Base-by-base conservation (phyloP, 64 coral and sea anemone genomes). In the Pachyseris speciosa region DNA sequence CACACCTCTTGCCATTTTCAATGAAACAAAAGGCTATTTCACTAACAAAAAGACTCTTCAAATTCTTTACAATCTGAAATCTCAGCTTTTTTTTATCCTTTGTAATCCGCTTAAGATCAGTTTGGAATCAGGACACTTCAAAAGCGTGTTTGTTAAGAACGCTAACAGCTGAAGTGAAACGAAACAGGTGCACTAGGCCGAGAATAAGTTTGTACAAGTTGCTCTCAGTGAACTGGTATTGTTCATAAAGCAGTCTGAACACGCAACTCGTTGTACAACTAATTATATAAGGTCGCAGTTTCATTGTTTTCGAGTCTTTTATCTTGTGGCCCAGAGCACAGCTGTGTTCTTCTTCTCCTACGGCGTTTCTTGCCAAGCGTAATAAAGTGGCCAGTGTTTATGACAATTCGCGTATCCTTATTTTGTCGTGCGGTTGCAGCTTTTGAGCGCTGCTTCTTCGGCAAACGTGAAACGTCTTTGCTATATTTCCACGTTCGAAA, bases 91-190 rank as follows among this genome's bases (percentile, higher is more conserved):
- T 38, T 36, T 60, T 53, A 61, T 60, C 53, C 53, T 26, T 81
- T 61, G 9, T 81, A 61, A 81, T 81, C 52, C 53, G 0, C 20
- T 25, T 30, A 12, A 19, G 33, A 4, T 33, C 19, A 81, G 26
- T 22, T n/a, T 81, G 26, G 9, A 60, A 42, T 38, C 7, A 38
- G 63, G 36, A 63, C 55, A 53, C 77, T 40, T 38, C 31, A 33
- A 61, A 79, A 79, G 75, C 75, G 49, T 51, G 53, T 52, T 10
- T 60, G 51, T 36, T 38, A 81, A 81, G 22, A 61, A 81, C 22
- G 51, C 9, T 38, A 81, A 32, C 53, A 81, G 51, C 29, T 61
- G 52, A 61, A 36, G 32, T 12, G 17, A 53, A 1, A 24, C 34
- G 7, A 41, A 25, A 63, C 51, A 81, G 77, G 77, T 81, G 77